phyloP scores from a whole-genome alignment of 2,113 vertebrate genomes.

The Balaenoptera acutorostrata region DNA sequence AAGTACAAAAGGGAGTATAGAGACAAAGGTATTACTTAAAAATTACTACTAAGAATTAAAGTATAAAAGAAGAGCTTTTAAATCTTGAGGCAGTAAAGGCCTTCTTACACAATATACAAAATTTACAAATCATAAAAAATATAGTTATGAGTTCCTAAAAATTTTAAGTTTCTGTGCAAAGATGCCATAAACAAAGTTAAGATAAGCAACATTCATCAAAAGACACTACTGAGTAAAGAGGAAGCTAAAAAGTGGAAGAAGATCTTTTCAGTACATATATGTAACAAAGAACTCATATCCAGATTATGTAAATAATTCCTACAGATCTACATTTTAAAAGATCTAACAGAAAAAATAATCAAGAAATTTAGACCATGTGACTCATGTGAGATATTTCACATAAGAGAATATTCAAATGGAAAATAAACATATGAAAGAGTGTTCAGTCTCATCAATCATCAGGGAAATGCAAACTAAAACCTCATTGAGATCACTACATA shows the following conservation, averaged over 20 bases:
- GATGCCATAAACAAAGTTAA: not conserved
- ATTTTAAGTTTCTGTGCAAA: not conserved
- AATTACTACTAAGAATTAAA: not conserved
- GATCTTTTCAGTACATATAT: not conserved
- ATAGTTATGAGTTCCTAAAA: not conserved
- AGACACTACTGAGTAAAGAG: not conserved
- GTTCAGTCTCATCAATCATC: not conserved
- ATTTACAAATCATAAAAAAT: not conserved
- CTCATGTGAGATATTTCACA: not conserved
- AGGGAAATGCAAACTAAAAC: not conserved
- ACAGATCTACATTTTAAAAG: conserved; percentile 2
- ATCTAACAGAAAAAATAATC: not conserved
- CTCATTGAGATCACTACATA: not conserved
- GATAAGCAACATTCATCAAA: not conserved
- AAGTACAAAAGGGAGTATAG: not conserved
- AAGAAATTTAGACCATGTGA: not conserved
- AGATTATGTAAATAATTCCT: not conserved
- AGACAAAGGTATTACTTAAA: not conserved
- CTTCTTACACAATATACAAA: not conserved
- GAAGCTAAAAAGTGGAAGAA: not conserved
- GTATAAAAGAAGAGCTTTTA: not conserved
- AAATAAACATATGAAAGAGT: not conserved
- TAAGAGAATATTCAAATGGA: not conserved
- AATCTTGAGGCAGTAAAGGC: not conserved
- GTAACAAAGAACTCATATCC: not conserved